Evolutionary conservation across 2,888 invertebrate genomes (phyloP).

Genomic region (Glyphotaelius pellucidus): DNA sequence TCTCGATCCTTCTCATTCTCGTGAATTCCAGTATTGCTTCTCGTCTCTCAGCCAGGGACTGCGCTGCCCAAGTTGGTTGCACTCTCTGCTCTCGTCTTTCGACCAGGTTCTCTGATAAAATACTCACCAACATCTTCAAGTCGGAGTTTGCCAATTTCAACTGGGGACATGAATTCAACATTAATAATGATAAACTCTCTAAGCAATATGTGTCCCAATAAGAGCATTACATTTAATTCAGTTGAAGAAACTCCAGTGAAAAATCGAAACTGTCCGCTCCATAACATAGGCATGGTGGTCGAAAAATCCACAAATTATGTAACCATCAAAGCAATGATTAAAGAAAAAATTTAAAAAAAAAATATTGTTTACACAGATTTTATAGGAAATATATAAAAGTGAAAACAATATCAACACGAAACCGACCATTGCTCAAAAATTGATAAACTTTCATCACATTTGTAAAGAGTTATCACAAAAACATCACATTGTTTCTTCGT

Average conservation of each 20-base stretch:
- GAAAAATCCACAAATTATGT: too few relatives aligned
- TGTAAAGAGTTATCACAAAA: neutral
- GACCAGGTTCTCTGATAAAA: constrained; percentile 89
- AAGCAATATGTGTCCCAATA: neutral
- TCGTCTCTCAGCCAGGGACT: constrained; percentile 44
- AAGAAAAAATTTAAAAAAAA: too few relatives aligned
- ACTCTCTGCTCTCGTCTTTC: constrained; percentile 79
- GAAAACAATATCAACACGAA: too few relatives aligned
- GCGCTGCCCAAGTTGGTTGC: constrained; percentile 54
- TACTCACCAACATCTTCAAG: constrained; percentile 89
- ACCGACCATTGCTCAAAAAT: neutral
- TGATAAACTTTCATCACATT: neutral
- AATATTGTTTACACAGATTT: too few relatives aligned
- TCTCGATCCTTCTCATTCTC: constrained; percentile 66
- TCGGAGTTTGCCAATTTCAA: constrained; percentile 88
- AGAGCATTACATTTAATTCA: neutral
- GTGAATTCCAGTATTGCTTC: neutral
- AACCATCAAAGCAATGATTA: too few relatives aligned
- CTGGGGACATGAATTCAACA: constrained; percentile 74
- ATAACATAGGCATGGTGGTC: too few relatives aligned
- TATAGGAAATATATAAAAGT: too few relatives aligned
- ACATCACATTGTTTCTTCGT: too few relatives aligned
- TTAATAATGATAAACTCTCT: constrained; percentile 51
- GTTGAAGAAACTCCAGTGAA: neutral
- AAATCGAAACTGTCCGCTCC: too few relatives aligned